Percentiles rank a stretch among this genome's conserved stretches.
These are phyloP conservation scores for Siphlonurus alternatus DNA, from an alignment of 2,888 invertebrate genomes.

Conservation along the genomic window DNA sequence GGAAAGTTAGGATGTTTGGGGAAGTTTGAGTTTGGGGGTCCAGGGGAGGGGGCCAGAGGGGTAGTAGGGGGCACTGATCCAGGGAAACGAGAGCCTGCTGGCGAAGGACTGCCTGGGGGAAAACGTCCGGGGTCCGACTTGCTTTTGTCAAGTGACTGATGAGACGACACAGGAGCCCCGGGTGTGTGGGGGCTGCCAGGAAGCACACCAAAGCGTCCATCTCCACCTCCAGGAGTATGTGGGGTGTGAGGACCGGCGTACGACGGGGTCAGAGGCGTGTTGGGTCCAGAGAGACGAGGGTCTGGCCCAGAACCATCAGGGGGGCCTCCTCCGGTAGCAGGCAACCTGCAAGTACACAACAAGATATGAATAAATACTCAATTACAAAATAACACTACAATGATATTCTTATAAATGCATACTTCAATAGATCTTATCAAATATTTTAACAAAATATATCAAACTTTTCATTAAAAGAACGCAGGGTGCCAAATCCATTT, in stretches of 20 bases:
- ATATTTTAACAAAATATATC: too few species aligned
- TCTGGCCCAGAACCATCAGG: constrained; percentile 19
- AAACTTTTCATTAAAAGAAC: too few species aligned
- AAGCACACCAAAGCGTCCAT: constrained; percentile 28
- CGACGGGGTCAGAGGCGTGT: constrained; percentile 32
- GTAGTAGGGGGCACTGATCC: constrained; percentile 20
- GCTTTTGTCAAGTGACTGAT: constrained; percentile 1
- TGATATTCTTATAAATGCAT: too few species aligned
- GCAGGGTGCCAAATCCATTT: too few species aligned
- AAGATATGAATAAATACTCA: background rate
- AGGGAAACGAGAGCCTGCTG: constrained; percentile 14
- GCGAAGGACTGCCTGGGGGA: constrained; percentile 21
- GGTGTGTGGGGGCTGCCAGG: constrained; percentile 32
- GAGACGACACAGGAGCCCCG: constrained; percentile 8
- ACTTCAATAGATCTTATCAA: too few species aligned
- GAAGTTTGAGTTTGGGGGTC: constrained; percentile 8
- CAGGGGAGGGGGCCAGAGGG: constrained; percentile 12
- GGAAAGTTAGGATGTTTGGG: constrained; percentile 7
- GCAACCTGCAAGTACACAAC: constrained; percentile 25
- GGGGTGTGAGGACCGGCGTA: constrained; percentile 25
- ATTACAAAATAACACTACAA: background rate
- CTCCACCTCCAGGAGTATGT: constrained; percentile 14
- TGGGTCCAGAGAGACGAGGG: constrained; percentile 27
- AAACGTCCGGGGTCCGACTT: constrained; percentile 15
- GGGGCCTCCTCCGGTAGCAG: constrained; percentile 25